A percentile compares a stretch with the other conserved stretches of the same genome.
Evolutionary conservation across 2,888 invertebrate genomes (phyloP).

Genomic region (Drosophila pseudotakahashii): DNA sequence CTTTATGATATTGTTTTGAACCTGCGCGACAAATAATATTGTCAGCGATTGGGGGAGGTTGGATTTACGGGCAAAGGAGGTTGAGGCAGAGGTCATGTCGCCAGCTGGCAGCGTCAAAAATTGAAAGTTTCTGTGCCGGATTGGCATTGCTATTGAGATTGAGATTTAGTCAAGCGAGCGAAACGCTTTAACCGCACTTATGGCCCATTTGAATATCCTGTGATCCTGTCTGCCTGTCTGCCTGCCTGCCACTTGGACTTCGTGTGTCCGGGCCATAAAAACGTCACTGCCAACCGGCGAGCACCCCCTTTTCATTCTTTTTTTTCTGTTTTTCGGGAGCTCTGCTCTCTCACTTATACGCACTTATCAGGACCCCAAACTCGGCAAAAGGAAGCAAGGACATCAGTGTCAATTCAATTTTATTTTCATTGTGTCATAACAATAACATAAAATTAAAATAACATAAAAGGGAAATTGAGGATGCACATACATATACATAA

Average conservation of each 20-base stretch:
- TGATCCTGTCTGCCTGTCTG: conserved; percentile 15
- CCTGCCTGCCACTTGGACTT: conserved; percentile 13
- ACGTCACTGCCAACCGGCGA: conserved; percentile 81
- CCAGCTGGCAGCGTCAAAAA: conserved; percentile 78
- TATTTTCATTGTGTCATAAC: conserved; percentile 85
- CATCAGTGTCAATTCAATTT: conserved; percentile 84
- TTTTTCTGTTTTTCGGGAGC: conserved; percentile 30
- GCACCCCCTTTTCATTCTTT: too few relatives aligned
- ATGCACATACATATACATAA: conserved; percentile 59
- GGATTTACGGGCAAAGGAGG: background rate
- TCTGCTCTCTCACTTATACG: conserved; percentile 21
- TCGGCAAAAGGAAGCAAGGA: conserved; percentile 27
- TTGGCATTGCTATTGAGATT: conserved; percentile 47
- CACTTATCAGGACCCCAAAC: conserved; percentile 52
- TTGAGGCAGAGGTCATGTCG: conserved; percentile 64
- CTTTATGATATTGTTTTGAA: conserved; percentile 82
- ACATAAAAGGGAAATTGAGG: conserved; percentile 85
- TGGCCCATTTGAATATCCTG: conserved; percentile 81
- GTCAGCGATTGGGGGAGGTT: conserved; percentile 51
- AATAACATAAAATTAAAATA: conserved; percentile 85
- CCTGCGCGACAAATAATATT: conserved; percentile 79
- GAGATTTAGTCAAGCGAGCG: conserved; percentile 75
- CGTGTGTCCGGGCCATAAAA: conserved; percentile 81
- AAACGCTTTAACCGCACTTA: conserved; percentile 78
- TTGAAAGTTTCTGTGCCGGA: conserved; percentile 66